Conservation (phyloP, 2,113 vertebrate genomes). For the Steatornis caripensis region DNA sequence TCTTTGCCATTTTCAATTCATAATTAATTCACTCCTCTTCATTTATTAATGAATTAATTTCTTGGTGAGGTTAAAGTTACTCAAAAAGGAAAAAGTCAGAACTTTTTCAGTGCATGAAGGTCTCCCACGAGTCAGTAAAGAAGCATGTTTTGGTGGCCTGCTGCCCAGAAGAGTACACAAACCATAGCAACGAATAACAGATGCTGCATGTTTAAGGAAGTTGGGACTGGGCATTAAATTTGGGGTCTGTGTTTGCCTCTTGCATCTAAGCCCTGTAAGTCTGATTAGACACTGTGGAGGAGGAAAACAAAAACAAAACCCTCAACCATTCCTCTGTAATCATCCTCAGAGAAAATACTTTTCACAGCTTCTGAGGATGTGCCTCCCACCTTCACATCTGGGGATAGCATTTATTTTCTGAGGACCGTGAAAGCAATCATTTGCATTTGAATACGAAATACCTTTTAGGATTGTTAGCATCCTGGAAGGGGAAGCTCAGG, state of each 20-base stretch:
- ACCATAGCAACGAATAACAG: neutral
- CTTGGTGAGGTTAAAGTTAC: neutral
- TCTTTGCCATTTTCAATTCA: slow-evolving; percentile 8
- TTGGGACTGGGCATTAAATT: neutral
- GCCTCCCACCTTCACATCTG: neutral
- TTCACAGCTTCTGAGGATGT: neutral
- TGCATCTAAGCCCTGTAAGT: neutral
- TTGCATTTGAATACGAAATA: neutral
- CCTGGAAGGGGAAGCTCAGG: neutral
- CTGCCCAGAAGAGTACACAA: neutral
- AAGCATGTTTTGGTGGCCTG: neutral
- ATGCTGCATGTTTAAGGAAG: neutral
- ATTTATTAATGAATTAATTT: slow-evolving; percentile 52
- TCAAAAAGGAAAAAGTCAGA: neutral
- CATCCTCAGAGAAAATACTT: neutral
- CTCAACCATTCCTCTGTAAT: neutral
- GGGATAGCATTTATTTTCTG: neutral
- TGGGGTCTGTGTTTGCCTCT: neutral
- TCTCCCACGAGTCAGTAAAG: neutral
- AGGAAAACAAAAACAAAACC: neutral
- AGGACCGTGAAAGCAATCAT: neutral
- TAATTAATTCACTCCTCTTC: slow-evolving; percentile 1
- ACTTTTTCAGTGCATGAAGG: neutral
- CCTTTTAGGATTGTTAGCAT: neutral
- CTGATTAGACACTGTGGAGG: neutral